A percentile compares a stretch with the other conserved stretches of the same genome.
Conservation (phyloP, 2,888 invertebrate species). For the Lumbricus terrestris region DNA sequence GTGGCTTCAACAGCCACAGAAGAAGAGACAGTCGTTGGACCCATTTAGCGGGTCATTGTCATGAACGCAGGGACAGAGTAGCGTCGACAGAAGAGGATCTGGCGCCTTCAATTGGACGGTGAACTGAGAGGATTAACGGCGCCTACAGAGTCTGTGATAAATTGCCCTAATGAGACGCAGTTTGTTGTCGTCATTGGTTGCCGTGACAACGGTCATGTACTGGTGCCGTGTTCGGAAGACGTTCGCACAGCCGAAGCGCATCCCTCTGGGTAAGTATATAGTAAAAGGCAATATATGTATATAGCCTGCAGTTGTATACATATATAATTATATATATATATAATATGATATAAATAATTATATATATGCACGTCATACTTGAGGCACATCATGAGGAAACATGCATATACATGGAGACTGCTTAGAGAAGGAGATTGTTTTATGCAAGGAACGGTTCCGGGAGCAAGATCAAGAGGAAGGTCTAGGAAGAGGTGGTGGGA, state of each 20-base stretch:
- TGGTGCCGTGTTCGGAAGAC: constrained; percentile 5
- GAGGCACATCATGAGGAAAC: no score
- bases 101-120: neutral
- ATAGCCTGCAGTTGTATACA: no score
- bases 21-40: neutral
- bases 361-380: no score
- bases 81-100: neutral
- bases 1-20: neutral
- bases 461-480: no score
- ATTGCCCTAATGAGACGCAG: neutral
- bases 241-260: constrained; percentile 6
- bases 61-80: neutral
- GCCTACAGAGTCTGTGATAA: neutral
- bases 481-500: no score
- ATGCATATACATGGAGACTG: no score
- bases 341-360: no score
- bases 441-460: no score
- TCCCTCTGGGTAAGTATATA: neutral
- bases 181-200: constrained; percentile 6
- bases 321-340: no score
- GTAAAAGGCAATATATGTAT: no score
- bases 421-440: no score
- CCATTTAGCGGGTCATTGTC: neutral
- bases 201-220: neutral
- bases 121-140: neutral